Evolutionary conservation across 2,797 vertebrate species (phyloP).

Genomic region (Anomalospiza imberbis): DNA sequence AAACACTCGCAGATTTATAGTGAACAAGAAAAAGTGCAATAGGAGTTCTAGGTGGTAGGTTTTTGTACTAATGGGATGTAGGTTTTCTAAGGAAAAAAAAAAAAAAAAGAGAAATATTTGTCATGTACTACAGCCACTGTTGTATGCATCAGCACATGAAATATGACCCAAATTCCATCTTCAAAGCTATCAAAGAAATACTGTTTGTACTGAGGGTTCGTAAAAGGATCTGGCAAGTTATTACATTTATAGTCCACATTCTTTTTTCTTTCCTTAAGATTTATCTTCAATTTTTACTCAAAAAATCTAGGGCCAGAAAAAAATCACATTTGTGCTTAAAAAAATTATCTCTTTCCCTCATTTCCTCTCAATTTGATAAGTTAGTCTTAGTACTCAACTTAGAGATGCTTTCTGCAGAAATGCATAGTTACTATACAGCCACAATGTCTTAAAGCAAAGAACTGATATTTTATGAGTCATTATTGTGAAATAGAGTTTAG

Average conservation of each 20-base stretch:
- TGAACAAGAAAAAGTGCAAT: background rate
- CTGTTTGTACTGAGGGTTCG: background rate
- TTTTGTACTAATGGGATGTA: background rate
- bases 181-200: slow-evolving; percentile 13
- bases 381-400: background rate
- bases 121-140: background rate
- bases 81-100: background rate
- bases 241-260: background rate
- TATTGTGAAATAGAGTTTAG: slow-evolving; percentile 12
- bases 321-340: background rate
- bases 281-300: background rate
- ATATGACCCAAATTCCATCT: background rate
- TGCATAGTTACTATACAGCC: background rate
- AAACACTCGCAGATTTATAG: background rate
- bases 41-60: background rate
- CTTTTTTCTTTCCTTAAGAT: background rate
- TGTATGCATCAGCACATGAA: background rate
- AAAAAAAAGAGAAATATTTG: background rate
- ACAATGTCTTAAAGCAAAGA: background rate
- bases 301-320: background rate
- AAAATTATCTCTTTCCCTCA: background rate
- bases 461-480: background rate
- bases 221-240: background rate
- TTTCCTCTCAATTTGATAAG: background rate
- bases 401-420: background rate